Evolutionary conservation across 2,113 vertebrate species (phyloP), one percentile per base, ranked within the genome.

Genomic region (Triplophysa tibetana): DNA sequence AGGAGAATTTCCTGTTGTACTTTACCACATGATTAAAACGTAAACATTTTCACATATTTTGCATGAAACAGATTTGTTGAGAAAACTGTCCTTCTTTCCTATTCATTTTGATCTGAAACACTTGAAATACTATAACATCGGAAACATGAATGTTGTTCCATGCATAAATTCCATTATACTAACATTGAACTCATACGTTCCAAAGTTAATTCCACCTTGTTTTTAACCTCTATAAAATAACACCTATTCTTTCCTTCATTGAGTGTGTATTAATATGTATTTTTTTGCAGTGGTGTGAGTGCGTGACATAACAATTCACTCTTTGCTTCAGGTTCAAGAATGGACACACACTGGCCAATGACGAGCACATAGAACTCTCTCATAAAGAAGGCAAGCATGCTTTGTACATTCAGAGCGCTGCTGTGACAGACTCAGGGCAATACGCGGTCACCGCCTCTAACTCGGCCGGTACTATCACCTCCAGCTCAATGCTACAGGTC

Each of bases 261-360:
- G 29, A 23, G 52, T 16, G 6, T 58, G 58, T 23, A 73, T 72
- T 83, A 54, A 78, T 72, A 43, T 62, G 45, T 70, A 17, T 60
- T 54, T 45, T 29, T 21, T 78, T 85, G 83, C 78, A 75, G 79
- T 88, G 83, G 67, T 85, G 81, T 87, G 79, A 76, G 75, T 86
- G 82, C 83, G 90, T 95, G 90, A 95, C 85, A 88, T 92, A 88
- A 88, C 91, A 92, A 92, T 90, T 89, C 91, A 91, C 92, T 95
- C 90, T 95, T 89, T 94, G 84, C 94, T 94, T 90, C 88, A 96
- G 95, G 95, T 96, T 92, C 92, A 95, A 93, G 94, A 93, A 94
- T 79, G 94, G 93, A 84, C 91, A 93, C 90, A 92, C 90, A 91
- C 58, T 94, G 90, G 89, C 88, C 85, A 85, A 89, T 91, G 93